A percentile compares a stretch with the other conserved stretches of the same genome.
These are phyloP conservation scores for Sceliomorpha sp. DNA, from an alignment of 2,888 invertebrate genomes.

Conservation along the genomic window DNA sequence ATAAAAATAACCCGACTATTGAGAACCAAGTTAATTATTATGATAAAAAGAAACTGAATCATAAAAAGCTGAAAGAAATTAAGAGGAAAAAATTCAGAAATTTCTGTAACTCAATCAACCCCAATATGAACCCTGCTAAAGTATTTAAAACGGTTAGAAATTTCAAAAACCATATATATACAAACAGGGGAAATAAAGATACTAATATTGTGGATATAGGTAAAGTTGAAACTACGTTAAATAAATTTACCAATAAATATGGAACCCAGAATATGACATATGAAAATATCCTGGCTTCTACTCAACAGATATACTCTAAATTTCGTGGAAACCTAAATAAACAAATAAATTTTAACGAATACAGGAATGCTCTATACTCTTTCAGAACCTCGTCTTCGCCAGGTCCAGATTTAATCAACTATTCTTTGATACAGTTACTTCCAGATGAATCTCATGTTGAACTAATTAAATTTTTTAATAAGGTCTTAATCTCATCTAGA, in stretches of 20 bases:
- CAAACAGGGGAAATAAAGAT: conserved; percentile 1
- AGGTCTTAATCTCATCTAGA: conserved; percentile 1
- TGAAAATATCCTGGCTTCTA: background rate
- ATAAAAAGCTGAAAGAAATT: conserved; percentile 4
- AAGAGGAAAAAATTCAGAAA: conserved; percentile 10
- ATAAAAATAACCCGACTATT: background rate
- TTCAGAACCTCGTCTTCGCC: conserved; percentile 6
- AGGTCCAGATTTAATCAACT: conserved; percentile 10
- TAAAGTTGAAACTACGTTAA: too few species aligned
- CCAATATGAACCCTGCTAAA: background rate
- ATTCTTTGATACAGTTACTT: conserved; percentile 1
- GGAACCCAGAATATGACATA: too few species aligned
- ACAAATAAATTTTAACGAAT: background rate
- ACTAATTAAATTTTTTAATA: too few species aligned
- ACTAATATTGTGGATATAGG: background rate
- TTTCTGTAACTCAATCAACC: background rate
- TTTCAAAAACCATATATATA: conserved; percentile 3
- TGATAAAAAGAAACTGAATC: background rate
- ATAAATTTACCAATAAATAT: too few species aligned
- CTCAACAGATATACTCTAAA: conserved; percentile 9
- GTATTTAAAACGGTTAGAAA: conserved; percentile 5
- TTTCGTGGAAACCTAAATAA: background rate
- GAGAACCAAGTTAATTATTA: background rate
- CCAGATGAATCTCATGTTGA: background rate
- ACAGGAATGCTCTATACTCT: conserved; percentile 1